These are phyloP conservation scores for Rhogogaster chlorosoma DNA, from an alignment of 2,888 invertebrate species.

Conservation along the genomic window DNA sequence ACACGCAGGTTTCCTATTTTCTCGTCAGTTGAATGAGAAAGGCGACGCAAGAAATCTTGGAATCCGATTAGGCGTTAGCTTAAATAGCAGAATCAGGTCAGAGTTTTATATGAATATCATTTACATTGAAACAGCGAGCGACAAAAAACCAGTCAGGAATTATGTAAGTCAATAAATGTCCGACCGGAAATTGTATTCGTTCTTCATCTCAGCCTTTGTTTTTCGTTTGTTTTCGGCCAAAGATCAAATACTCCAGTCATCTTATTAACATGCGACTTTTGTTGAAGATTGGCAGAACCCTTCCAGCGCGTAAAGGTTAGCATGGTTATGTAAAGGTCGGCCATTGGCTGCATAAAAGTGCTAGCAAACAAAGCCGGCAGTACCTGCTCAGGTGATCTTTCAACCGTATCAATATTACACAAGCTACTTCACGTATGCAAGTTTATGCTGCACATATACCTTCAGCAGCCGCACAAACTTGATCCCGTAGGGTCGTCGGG, in stretches of 20 bases:
- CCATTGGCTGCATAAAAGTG: slow-evolving; percentile 25
- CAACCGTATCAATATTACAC: slow-evolving; percentile 44
- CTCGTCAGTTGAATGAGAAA: slow-evolving; percentile 42
- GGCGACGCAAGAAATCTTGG: neutral
- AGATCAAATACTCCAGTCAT: neutral
- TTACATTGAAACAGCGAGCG: neutral
- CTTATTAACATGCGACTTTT: slow-evolving; percentile 19
- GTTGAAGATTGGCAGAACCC: neutral
- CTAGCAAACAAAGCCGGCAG: slow-evolving; percentile 14
- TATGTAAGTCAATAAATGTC: neutral
- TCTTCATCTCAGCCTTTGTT: neutral
- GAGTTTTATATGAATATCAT: neutral
- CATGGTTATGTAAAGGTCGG: slow-evolving; percentile 24
- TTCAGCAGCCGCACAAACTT: slow-evolving; percentile 21
- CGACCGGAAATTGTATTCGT: neutral
- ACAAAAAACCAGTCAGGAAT: neutral
- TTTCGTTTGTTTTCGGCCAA: neutral
- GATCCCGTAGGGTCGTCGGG: neutral
- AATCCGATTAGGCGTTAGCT: slow-evolving; percentile 3
- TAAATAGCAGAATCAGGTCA: neutral
- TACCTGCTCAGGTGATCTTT: slow-evolving; percentile 23
- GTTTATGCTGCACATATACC: slow-evolving; percentile 14
- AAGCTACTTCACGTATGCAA: slow-evolving; percentile 30
- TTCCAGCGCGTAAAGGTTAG: neutral
- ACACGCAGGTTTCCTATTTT: slow-evolving; percentile 47